Percentiles rank a stretch among this genome's conserved stretches.
phyloP scores from a whole-genome alignment of 2,888 invertebrate genomes.

The Lycocerus yunnanus region DNA sequence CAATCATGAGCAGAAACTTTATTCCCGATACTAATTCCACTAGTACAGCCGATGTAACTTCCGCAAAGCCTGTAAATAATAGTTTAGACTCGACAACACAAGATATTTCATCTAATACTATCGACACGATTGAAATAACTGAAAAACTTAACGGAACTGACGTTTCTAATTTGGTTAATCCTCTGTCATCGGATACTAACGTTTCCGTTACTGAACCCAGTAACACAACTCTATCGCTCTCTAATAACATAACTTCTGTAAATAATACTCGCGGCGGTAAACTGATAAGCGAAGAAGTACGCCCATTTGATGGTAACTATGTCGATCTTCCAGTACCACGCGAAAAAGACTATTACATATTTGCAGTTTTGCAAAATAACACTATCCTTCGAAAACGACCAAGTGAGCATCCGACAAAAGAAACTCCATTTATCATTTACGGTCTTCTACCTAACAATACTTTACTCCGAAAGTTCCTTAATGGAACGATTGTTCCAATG shows the following conservation, averaged over 20 bases:
- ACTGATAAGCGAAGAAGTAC: conserved; percentile 39
- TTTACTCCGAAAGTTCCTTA: conserved; percentile 78
- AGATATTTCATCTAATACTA: conserved; percentile 36
- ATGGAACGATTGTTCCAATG: conserved; percentile 78
- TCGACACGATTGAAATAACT: conserved; percentile 31
- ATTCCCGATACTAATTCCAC: conserved; percentile 32
- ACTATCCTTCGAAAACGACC: conserved; percentile 78
- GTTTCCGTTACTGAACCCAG: conserved; percentile 5
- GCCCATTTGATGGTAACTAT: conserved; percentile 25
- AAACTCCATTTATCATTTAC: conserved; percentile 74
- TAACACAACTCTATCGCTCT: background rate
- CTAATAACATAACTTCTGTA: background rate
- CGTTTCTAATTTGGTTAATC: conserved; percentile 17
- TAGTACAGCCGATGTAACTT: conserved; percentile 12
- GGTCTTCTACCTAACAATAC: conserved; percentile 80
- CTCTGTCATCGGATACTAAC: conserved; percentile 24
- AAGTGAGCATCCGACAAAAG: conserved; percentile 68
- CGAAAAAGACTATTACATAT: conserved; percentile 72
- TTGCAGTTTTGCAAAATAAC: conserved; percentile 78
- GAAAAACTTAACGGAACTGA: conserved; percentile 23
- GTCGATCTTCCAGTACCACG: conserved; percentile 49
- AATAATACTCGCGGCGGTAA: conserved; percentile 40
- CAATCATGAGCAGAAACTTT: conserved; percentile 59
- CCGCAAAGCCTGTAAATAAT: background rate
- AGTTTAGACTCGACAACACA: conserved; percentile 23